A percentile compares a stretch with the other conserved stretches of the same genome.
phyloP scores from a whole-genome alignment of 2,797 vertebrate species.

The Nasua narica region DNA sequence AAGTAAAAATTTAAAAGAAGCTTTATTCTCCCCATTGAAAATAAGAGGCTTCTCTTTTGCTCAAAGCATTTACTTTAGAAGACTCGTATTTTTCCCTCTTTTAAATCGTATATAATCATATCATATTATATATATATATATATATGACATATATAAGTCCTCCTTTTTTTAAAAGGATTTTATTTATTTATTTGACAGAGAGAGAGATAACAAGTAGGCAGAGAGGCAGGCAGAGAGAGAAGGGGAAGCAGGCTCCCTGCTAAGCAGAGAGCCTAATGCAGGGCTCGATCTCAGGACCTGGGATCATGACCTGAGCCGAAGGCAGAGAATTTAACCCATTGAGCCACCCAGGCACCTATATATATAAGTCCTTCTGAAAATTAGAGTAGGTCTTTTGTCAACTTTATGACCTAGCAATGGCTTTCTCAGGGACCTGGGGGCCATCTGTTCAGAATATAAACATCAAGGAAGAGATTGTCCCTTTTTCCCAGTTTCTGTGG shows the following conservation, averaged over 20 bases:
- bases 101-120: neutral
- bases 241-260: no score
- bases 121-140: neutral
- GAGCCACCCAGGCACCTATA: no score
- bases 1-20: neutral
- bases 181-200: no score
- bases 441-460: neutral
- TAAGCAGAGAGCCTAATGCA: no score
- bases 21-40: neutral
- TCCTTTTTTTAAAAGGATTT: no score
- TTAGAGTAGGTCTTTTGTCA: neutral
- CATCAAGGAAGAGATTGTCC: neutral
- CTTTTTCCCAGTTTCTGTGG: neutral
- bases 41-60: neutral
- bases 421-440: neutral
- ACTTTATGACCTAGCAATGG: neutral
- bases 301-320: no score
- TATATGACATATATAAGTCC: neutral
- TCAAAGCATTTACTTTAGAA: neutral
- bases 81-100: neutral
- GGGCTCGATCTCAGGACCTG: no score
- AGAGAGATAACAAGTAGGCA: no score
- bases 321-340: no score
- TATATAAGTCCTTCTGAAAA: neutral
- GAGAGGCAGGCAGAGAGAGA: no score